Base-by-base conservation (phyloP, 2,113 vertebrate genomes). In the Proteles cristata region DNA sequence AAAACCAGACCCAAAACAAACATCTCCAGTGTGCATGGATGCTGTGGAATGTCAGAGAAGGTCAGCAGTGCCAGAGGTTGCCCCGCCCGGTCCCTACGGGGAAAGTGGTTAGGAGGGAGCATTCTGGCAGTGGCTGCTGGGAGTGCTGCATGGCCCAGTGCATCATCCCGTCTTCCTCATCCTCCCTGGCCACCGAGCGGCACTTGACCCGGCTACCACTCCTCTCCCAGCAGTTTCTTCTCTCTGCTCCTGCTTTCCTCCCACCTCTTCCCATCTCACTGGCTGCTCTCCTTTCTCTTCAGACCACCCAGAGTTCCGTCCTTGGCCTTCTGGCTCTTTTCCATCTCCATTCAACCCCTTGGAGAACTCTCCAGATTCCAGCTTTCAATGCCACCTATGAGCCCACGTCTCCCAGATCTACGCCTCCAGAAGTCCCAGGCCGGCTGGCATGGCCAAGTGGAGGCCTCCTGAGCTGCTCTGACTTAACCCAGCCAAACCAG, bases 1-100 rank as follows among this genome's bases (percentile, higher is more conserved):
- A 95, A 95, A 98, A 93, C 21, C 14, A 94, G 90, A 98, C 96
- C 90, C 11, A 96, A 97, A 96, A 74, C 97, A 97, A 97, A 97
- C 95, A 96, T 93, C 81, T 97, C 66, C 85, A 93, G 61, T 74
- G 84, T 89, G 87, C 73, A 33, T 0, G 4, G 94, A 95, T 65
- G 55, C 76, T 61, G 77, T 93, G 98, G 97, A 98, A 98, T 97
- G 96, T 88, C 74, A 74, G 81, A 80, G 58, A 74, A 65, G 80
- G 66, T 69, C 39, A 19, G 31, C 17, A 0, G 61, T 73, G 95
- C 79, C 69, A 73, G 76, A 82, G 74, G 39, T 68, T 3, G 71
- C 96, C 94, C 77, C 25, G 19, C 96, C 96, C 61, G 1, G 3
- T 53, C 85, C 96, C 97, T 66, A 7, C 5, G 81, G 97, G 97